Conservation (phyloP, 2,797 vertebrate genomes). For the Petrocephalus schoutedeni region DNA sequence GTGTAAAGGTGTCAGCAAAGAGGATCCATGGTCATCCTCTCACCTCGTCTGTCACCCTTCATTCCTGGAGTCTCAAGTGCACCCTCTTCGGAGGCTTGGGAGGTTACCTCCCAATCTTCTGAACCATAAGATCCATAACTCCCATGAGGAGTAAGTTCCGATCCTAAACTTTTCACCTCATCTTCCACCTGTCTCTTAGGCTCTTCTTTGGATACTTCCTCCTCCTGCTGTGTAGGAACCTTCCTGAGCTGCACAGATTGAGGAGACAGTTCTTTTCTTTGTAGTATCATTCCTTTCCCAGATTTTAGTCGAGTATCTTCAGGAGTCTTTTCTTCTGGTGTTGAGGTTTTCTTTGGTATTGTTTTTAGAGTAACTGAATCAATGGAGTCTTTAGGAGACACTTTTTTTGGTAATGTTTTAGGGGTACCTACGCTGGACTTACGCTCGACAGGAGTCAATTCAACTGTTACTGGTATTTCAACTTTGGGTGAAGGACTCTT, state of each 20-base stretch:
- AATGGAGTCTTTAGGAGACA: constrained; percentile 58
- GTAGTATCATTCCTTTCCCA: constrained; percentile 39
- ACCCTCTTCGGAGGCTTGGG: constrained; percentile 46
- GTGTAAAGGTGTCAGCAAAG: constrained; percentile 48
- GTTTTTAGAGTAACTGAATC: constrained; percentile 56
- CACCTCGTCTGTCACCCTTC: constrained; percentile 74
- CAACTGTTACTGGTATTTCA: constrained; percentile 51
- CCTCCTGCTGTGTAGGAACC: constrained; percentile 60
- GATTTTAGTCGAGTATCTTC: constrained; percentile 39
- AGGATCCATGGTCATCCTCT: constrained; percentile 61
- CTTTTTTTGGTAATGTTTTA: constrained; percentile 31
- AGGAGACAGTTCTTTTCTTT: constrained; percentile 63
- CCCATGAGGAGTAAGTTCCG: constrained; percentile 62
- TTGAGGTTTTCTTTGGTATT: constrained; percentile 55
- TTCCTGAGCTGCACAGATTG: constrained; percentile 59
- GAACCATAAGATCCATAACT: constrained; percentile 48
- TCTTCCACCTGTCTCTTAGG: constrained; percentile 44
- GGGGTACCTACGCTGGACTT: constrained; percentile 42
- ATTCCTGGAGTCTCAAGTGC: constrained; percentile 72
- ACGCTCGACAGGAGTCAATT: constrained; percentile 46
- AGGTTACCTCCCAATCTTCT: constrained; percentile 63
- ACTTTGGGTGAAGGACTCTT: constrained; percentile 62
- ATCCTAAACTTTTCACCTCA: constrained; percentile 62
- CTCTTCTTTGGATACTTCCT: constrained; percentile 61
- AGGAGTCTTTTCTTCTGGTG: constrained; percentile 48